Conservation (phyloP, 2,113 vertebrate genomes). For the Zeus faber region DNA sequence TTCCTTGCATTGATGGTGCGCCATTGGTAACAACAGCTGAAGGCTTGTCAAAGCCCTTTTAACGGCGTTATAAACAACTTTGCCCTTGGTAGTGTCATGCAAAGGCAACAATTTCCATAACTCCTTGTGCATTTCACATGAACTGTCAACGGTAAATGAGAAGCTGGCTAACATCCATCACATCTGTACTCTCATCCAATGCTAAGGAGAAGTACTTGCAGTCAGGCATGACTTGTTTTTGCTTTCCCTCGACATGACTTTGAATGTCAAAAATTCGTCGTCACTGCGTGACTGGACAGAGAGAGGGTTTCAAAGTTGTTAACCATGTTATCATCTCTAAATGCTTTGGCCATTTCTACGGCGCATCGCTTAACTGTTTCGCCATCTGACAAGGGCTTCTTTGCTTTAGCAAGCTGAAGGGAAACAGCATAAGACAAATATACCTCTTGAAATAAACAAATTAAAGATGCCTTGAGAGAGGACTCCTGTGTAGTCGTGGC, state of each 20-base stretch:
- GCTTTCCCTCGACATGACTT: not conserved
- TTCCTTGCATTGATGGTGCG: conserved; percentile 15
- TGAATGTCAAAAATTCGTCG: not conserved
- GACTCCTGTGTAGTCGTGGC: conserved; percentile 11
- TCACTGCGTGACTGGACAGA: conserved; percentile 25
- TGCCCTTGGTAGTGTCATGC: conserved; percentile 9
- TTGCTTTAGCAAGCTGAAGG: conserved; percentile 26
- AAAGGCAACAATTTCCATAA: conserved; percentile 8
- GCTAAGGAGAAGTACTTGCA: conserved; percentile 22
- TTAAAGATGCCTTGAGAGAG: conserved; percentile 21
- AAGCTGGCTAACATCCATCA: conserved; percentile 19
- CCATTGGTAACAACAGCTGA: conserved; percentile 15
- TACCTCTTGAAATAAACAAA: too few relatives aligned
- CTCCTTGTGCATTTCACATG: conserved; percentile 18
- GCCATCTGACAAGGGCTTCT: conserved; percentile 27
- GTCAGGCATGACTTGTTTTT: not conserved
- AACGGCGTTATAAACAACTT: conserved; percentile 7
- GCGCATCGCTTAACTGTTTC: conserved; percentile 27
- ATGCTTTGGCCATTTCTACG: conserved; percentile 31
- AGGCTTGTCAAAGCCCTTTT: conserved; percentile 21
- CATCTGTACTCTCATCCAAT: conserved; percentile 19
- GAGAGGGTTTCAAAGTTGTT: conserved; percentile 35
- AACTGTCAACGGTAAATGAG: conserved; percentile 5
- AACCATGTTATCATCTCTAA: conserved; percentile 30
- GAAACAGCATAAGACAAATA: conserved; percentile 36